Percentiles rank a stretch among this genome's conserved stretches.
Conservation (phyloP, 1,140 invertebrate genomes). For the Drosophila aff. region DNA sequence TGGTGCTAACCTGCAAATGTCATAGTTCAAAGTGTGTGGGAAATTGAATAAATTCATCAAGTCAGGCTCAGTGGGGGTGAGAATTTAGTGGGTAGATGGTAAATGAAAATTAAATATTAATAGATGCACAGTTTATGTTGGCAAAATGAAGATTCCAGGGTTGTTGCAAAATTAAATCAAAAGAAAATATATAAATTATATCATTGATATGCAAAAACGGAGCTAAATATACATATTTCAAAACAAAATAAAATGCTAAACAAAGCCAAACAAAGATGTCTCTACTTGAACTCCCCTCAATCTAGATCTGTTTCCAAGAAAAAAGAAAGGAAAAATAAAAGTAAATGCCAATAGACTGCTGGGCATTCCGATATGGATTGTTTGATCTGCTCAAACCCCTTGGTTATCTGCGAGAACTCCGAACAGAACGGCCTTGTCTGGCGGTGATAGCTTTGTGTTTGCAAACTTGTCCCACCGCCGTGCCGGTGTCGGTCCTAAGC, state of each 20-base stretch:
- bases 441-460: conserved; percentile 18
- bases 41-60: conserved; percentile 33
- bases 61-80: conserved; percentile 1
- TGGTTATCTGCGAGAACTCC: conserved; percentile 15
- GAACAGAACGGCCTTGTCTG: conserved; percentile 31
- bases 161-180: neutral
- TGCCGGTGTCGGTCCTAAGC: conserved; percentile 19
- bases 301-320: conserved; percentile 4
- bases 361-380: conserved; percentile 23
- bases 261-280: neutral
- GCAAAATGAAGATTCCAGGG: neutral
- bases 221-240: neutral
- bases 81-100: conserved; percentile 15
- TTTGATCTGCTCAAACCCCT: conserved; percentile 35
- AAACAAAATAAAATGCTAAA: neutral
- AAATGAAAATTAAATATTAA: conserved; percentile 40
- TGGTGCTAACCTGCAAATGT: conserved; percentile 30
- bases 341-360: conserved; percentile 7
- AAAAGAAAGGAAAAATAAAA: neutral
- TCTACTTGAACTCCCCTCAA: neutral
- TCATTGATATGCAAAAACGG: too few species aligned
- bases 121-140: conserved; percentile 14
- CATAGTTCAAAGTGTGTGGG: conserved; percentile 53
- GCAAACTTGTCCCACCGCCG: conserved; percentile 33
- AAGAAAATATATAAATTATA: too few species aligned